Evolutionary conservation across 2,797 vertebrate genomes (phyloP), one percentile per base, ranked within the genome.

Genomic region (Denticeps clupeoides): DNA sequence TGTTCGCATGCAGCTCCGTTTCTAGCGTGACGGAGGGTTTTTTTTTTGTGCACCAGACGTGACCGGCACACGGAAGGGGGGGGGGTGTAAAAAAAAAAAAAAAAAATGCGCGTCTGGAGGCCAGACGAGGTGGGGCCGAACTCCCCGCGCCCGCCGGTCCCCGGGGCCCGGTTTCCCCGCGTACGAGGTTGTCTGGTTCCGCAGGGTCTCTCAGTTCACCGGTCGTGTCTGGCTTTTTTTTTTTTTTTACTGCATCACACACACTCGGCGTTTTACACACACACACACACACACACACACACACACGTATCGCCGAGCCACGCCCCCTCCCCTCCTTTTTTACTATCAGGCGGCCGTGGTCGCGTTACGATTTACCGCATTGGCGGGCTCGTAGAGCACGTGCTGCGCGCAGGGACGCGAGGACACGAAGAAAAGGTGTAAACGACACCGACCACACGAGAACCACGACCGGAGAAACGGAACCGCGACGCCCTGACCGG

Each of bases 51-150:
- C n/a, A n/a, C n/a, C n/a, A n/a, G n/a, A n/a, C n/a, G n/a, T n/a
- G n/a, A n/a, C n/a, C n/a, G n/a, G n/a, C n/a, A n/a, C n/a, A n/a
- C n/a, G n/a, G n/a, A n/a, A n/a, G n/a, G n/a, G n/a, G n/a, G n/a
- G n/a, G n/a, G n/a, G n/a, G n/a, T n/a, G n/a, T n/a, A n/a, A n/a
- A n/a, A n/a, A n/a, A n/a, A n/a, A n/a, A n/a, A n/a, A n/a, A n/a
- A n/a, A n/a, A 18, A 21, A 15, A 21, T 21, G 35, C 35, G 38
- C 38, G 16, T 18, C 35, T 11, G 35, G 22, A 41, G 55, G 29
- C 54, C 50, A 61, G 54, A 57, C 54, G 61, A 61, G 59, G 54
- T 57, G 59, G 59, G 55, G 54, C 46, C 40, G 44, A 18, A 41
- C 32, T 56, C 46, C 26, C 40, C 59, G 46, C 24, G 59, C 53